Base-by-base conservation (phyloP, 2,888 invertebrate genomes). In the Napeogenes inachia region DNA sequence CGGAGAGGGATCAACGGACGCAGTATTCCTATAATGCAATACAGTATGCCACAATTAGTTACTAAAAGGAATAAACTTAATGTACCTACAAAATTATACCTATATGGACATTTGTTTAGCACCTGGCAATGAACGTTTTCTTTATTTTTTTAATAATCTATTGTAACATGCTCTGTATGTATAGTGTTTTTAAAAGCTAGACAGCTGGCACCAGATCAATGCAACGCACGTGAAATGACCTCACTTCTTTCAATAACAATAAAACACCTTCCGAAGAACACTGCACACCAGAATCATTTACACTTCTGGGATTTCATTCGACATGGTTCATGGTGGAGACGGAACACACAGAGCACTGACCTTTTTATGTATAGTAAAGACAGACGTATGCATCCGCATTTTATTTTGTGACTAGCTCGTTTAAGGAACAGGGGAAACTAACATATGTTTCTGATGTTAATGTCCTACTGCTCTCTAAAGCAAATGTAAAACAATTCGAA, bases 331-430 rank as follows among this genome's bases (percentile, higher is more conserved):
- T 45, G 72, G 73, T 79, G 78, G 78, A 76, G 69, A 76, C 75
- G 76, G 74, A 70, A 72, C 70, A 72, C 70, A 71, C 74, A 76
- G 80, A 76, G 77, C 85, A 81, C 67, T 81, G 84, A 84, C 83
- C 87, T 83, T 75, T 84, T 83, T 79, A 85, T 81, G 81, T 81
- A 78, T 77, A 75, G 77, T 78, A 81, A 78, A 73, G 80, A 86
- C 76, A 82, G 81, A 84, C 82, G 74, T 74, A 80, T 74, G 79
- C 82, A 82, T 81, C 84, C 85, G 85, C 76, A 77, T 87, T 87
- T 84, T 82, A 83, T 83, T 84, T 82, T 79, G 78, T 79, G 77
- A 79, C 78, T 77, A 75, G 61, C 63, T 61, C 63, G 71, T 79
- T 74, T 71, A 60, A 73, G 70, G 74, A 75, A 74, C 69, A 69